Evolutionary conservation across 2,888 invertebrate genomes (phyloP).

Genomic region (Cosmopolites sordidus): DNA sequence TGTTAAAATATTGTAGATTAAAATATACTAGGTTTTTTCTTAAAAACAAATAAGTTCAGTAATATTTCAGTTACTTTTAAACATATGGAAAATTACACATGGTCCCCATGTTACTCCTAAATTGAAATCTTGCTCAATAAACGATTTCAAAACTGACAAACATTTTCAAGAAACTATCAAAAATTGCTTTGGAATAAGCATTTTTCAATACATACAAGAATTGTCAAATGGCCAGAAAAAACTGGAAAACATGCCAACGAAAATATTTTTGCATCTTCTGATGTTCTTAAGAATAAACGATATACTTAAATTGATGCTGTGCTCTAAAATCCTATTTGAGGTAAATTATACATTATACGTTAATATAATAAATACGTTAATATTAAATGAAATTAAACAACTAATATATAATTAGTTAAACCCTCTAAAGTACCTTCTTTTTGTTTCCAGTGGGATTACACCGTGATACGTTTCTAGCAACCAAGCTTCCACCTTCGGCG

Average conservation of each 20-base stretch:
- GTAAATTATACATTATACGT: slow-evolving; percentile 17
- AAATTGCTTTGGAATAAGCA: slow-evolving; percentile 35
- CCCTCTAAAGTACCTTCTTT: too few relatives aligned
- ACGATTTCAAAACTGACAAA: slow-evolving; percentile 36
- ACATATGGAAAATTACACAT: slow-evolving; percentile 31
- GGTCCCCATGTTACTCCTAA: slow-evolving; percentile 29
- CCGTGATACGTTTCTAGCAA: too few relatives aligned
- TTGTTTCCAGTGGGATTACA: too few relatives aligned
- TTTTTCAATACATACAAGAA: slow-evolving; percentile 27
- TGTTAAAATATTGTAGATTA: too few relatives aligned
- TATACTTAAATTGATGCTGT: slow-evolving; percentile 24
- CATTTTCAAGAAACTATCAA: slow-evolving; percentile 35
- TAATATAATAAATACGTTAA: too few relatives aligned
- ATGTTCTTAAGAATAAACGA: slow-evolving; percentile 28
- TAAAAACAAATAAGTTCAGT: too few relatives aligned
- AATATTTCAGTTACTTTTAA: slow-evolving; percentile 27
- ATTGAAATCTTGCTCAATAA: slow-evolving; percentile 23
- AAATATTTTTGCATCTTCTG: slow-evolving; percentile 36
- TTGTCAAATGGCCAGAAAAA: slow-evolving; percentile 21
- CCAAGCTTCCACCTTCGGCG: too few relatives aligned
- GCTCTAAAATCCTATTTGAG: slow-evolving; percentile 32
- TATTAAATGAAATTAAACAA: too few relatives aligned
- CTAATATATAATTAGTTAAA: too few relatives aligned
- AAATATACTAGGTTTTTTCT: too few relatives aligned
- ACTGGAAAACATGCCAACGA: slow-evolving; percentile 31